Evolutionary conservation across 2,113 vertebrate species (phyloP).

Genomic region (Microcebus ravelobensis): DNA sequence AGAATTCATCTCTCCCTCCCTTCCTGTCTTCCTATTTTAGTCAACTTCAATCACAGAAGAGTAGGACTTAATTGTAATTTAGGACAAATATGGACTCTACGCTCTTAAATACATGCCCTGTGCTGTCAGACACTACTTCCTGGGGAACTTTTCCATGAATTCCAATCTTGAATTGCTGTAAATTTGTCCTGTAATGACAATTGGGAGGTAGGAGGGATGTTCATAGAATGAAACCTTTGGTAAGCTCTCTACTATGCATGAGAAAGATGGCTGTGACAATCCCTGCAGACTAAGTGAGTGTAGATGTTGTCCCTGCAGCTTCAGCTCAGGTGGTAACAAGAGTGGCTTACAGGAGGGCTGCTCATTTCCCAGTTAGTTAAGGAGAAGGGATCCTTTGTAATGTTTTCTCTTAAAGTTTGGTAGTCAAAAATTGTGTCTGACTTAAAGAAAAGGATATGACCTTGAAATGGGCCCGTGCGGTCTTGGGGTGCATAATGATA

Average conservation of each 20-base stretch:
- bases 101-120: accelerated
- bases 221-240: too few species aligned
- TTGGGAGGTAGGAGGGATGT: too few species aligned
- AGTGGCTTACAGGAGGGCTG: accelerated
- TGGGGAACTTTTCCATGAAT: accelerated
- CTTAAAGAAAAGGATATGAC: neutral
- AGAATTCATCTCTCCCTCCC: too few species aligned
- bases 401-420: neutral
- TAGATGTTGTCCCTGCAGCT: too few species aligned
- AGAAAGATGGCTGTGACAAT: too few species aligned
- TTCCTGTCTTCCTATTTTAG: neutral
- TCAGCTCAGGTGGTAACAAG: neutral
- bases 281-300: too few species aligned
- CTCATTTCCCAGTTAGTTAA: neutral
- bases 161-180: neutral
- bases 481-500: too few species aligned
- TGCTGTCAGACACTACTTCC: neutral
- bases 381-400: neutral
- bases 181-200: neutral
- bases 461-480: neutral
- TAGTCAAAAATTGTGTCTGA: neutral
- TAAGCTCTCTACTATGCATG: too few species aligned
- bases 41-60: neutral
- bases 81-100: neutral
- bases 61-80: neutral